Evolutionary conservation across 2,888 invertebrate genomes (phyloP), one percentile per base, ranked within the genome.

Genomic region (Lycaena phlaeas): DNA sequence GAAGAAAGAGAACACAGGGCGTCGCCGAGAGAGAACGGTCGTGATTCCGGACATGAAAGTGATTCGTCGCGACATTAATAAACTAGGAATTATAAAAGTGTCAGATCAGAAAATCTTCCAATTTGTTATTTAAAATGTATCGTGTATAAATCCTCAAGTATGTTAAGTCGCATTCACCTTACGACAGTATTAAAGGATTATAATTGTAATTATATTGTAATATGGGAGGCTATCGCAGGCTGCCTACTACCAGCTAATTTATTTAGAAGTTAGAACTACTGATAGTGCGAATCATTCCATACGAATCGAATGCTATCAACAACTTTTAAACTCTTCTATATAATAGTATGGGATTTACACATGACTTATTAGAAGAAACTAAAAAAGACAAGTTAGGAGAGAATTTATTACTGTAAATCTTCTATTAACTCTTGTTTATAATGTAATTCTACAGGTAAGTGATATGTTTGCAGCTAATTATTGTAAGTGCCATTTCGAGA

Each of bases 11-110:
- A 82, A 12, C 77, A 82, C 52, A 75, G 82, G 42, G 79, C 79
- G 14, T 82, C 81, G 2, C 84, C 82, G 6, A 64, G 82, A 44
- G 82, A 85, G 50, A 84, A 81, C 50, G 75, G 82, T 26, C 64
- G 82, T 11, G 85, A 85, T 46, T 85, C 85, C 9, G 85, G 85
- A 37, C 85, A 86, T 53, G 85, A 86, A 52, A 85, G 85, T 52
- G 85, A 86, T 55, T 81, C 82, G 14, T 86, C 85, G 22, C 64
- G 85, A 49, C 85, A 85, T 64, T 86, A 60, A 77, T 25, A 14
- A 18, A 25, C 14, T 29, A 4, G 29, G 17, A 38, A 14, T 28
- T 28, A 11, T 31, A 17, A 31, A 34, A 29, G 29, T 29, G 29
- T 29, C 6, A 15, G 9, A 18, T 18, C 12, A 18, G 22, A 11